Base-by-base conservation (phyloP, 2,797 vertebrate genomes). In the Serranus cabrilla region DNA sequence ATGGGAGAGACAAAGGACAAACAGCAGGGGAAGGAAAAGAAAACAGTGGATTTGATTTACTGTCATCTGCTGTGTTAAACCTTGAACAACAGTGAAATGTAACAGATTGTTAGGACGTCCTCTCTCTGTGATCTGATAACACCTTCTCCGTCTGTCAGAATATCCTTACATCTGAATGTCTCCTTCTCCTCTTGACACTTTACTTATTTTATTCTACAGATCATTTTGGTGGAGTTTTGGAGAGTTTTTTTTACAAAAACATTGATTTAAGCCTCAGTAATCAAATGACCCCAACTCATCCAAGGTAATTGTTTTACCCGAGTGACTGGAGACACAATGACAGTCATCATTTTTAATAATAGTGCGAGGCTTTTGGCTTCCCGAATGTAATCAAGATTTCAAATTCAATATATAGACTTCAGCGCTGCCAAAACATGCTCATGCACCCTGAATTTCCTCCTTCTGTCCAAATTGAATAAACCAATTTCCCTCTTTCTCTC, bases 1-100 rank as follows among this genome's bases (percentile, higher is more conserved):
- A 85, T 78, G 74, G 71, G 16, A 52, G 54, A 60, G 58, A 85
- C 76, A 76, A 79, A 55, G 74, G 69, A 84, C 69, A 71, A 77
- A 49, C 82, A 74, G 81, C 61, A 73, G 74, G 84, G 78, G 46
- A 46, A 12, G 37, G 1, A 58, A 56, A 25, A 0, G 2, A 42
- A 75, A 82, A 68, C 16, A 52, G n/a, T 49, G 62, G 39, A 60
- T 73, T 58, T 74, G 54, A 82, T 82, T 80, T 50, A 16, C 56
- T 45, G 59, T 78, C 71, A 64, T 70, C 54, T 64, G 72, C 17
- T 56, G 42, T 34, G 58, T 56, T 40, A 56, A 75, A 59, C 42
- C 62, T 23, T 58, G 2, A 74, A 50, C 21, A 39, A 37, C 42
- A 17, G 14, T 49, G 27, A 57, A 47, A 58, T 40, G 39, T 5